phyloP scores from a whole-genome alignment of 2,888 invertebrate species.

The Drosophila antonietae region DNA sequence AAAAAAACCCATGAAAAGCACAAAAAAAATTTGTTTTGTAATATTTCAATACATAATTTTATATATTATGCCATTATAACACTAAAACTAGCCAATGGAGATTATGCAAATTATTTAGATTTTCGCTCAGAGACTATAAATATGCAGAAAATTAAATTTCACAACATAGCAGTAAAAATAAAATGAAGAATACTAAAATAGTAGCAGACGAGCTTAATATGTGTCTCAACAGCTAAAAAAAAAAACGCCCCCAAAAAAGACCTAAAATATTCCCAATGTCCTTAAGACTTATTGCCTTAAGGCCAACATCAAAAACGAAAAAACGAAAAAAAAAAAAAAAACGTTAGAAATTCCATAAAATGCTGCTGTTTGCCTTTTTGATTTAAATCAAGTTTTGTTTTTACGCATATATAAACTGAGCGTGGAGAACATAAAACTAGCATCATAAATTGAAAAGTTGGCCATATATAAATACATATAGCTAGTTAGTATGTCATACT shows the following conservation, averaged over 20 bases:
- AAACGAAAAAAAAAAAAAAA: not conserved
- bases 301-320: too few species aligned
- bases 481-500: slow-evolving; percentile 16
- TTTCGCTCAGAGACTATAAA: not conserved
- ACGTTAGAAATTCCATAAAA: not conserved
- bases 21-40: too few species aligned
- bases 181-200: not conserved
- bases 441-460: slow-evolving; percentile 8
- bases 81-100: not conserved
- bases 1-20: too few species aligned
- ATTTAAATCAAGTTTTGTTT: slow-evolving; percentile 9
- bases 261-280: not conserved
- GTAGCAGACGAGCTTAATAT: not conserved
- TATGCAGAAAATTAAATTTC: not conserved
- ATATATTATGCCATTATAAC: too few species aligned
- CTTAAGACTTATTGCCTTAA: not conserved
- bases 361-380: not conserved
- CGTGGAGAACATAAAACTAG: slow-evolving; percentile 4
- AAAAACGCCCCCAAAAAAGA: not conserved
- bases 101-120: not conserved
- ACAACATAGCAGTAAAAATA: not conserved
- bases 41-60: too few species aligned
- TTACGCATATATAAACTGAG: not conserved
- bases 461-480: not conserved
- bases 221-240: not conserved